phyloP scores from a whole-genome alignment of 2,797 vertebrate genomes.

The Apogon talboti region DNA sequence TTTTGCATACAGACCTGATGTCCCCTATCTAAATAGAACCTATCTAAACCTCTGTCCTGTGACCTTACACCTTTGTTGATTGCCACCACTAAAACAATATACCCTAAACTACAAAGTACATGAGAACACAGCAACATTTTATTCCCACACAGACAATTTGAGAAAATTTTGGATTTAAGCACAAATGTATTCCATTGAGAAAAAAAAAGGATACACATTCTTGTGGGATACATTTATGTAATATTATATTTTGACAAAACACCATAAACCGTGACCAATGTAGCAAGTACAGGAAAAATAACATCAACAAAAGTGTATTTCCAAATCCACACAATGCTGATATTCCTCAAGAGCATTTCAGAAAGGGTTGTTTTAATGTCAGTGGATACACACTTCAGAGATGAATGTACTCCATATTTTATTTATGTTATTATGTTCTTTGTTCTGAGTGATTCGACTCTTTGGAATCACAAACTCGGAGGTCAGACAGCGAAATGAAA shows the following conservation, averaged over 20 bases:
- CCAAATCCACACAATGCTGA: no score
- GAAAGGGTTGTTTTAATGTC: slow-evolving; percentile 17
- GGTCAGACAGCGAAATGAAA: slow-evolving; percentile 72
- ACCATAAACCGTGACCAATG: slow-evolving; percentile 1
- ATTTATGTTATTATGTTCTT: slow-evolving; percentile 42
- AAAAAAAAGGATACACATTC: neutral
- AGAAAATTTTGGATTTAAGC: neutral
- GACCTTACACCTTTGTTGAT: no score
- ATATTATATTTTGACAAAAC: neutral
- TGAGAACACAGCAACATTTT: no score
- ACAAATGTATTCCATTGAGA: neutral
- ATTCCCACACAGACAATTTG: no score
- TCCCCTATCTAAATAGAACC: no score
- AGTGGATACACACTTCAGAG: slow-evolving; percentile 19
- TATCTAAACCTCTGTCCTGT: no score
- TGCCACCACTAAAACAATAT: no score
- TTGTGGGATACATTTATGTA: neutral
- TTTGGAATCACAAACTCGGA: slow-evolving; percentile 58
- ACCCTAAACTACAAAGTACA: no score
- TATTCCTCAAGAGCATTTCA: no score
- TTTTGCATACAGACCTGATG: no score
- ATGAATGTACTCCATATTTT: slow-evolving; percentile 17
- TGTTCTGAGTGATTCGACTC: slow-evolving; percentile 39
- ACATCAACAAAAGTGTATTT: no score
- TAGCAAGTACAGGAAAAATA: neutral